Percentiles rank a stretch among this genome's conserved stretches.
Conservation (phyloP, 2,797 vertebrate genomes). For the Diglossa cyanea region DNA sequence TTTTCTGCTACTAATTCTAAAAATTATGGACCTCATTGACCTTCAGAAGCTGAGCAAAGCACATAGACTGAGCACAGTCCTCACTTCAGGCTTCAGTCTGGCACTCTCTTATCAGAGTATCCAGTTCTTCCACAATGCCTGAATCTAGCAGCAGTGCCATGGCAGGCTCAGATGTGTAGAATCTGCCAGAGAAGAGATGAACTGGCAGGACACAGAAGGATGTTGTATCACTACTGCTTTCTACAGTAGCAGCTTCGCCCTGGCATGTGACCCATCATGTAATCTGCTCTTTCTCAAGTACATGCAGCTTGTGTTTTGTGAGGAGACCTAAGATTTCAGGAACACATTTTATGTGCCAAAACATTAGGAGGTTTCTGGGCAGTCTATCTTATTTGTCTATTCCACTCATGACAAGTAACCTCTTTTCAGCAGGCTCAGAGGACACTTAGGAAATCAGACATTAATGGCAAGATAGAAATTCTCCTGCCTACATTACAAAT, state of each 20-base stretch:
- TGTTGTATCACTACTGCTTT: background rate
- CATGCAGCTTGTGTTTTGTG: background rate
- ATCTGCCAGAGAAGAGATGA: background rate
- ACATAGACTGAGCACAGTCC: background rate
- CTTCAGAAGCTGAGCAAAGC: background rate
- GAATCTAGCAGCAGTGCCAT: background rate
- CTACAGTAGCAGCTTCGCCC: background rate
- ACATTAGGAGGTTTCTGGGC: background rate
- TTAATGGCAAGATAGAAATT: constrained; percentile 7
- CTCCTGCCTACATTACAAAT: background rate
- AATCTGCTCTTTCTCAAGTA: background rate
- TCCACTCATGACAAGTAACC: background rate
- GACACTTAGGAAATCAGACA: constrained; percentile 1
- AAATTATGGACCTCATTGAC: background rate
- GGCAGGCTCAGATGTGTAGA: background rate
- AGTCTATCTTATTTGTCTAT: background rate
- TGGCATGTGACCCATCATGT: background rate
- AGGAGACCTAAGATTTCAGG: background rate
- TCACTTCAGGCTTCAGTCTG: background rate
- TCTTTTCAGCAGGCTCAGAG: background rate
- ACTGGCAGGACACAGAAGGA: background rate
- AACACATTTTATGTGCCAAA: background rate
- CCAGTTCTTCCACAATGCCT: background rate
- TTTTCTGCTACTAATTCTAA: background rate
- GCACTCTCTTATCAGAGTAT: background rate